Evolutionary conservation across 2,113 vertebrate genomes (phyloP).

Genomic region (Seriola aureovittata): DNA sequence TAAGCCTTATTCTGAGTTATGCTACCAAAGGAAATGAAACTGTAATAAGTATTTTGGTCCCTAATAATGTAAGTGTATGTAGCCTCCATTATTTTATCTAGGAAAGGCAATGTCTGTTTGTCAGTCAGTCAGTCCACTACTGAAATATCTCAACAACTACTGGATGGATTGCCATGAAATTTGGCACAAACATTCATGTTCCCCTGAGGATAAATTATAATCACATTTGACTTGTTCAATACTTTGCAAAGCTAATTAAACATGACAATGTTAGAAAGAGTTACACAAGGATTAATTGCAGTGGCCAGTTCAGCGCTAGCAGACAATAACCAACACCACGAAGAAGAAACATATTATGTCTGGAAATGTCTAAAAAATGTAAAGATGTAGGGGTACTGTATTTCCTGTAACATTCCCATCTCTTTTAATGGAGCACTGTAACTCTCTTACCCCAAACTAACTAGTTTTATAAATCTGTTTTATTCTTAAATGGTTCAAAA

Average conservation of each 20-base stretch:
- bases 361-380: too few relatives aligned
- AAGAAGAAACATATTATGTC: too few relatives aligned
- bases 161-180: too few relatives aligned
- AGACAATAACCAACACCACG: too few relatives aligned
- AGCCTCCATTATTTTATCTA: constrained; percentile 2
- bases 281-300: too few relatives aligned
- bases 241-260: background rate
- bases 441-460: background rate
- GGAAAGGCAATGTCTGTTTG: background rate
- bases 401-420: too few relatives aligned
- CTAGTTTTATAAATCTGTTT: background rate
- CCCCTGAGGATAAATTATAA: background rate
- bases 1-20: constrained; percentile 16
- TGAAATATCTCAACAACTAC: too few relatives aligned
- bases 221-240: background rate
- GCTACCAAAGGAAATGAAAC: constrained; percentile 32
- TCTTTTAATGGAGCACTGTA: background rate
- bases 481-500: too few relatives aligned
- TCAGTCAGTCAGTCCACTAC: background rate
- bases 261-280: too few relatives aligned
- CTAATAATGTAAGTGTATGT: background rate
- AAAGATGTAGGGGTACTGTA: too few relatives aligned
- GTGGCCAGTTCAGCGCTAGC: too few relatives aligned
- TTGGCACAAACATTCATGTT: too few relatives aligned
- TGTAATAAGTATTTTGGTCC: constrained; percentile 5